Evolutionary conservation across 2,797 vertebrate genomes (phyloP), one percentile per base, ranked within the genome.

Genomic region (Phataginus tetradactyla): DNA sequence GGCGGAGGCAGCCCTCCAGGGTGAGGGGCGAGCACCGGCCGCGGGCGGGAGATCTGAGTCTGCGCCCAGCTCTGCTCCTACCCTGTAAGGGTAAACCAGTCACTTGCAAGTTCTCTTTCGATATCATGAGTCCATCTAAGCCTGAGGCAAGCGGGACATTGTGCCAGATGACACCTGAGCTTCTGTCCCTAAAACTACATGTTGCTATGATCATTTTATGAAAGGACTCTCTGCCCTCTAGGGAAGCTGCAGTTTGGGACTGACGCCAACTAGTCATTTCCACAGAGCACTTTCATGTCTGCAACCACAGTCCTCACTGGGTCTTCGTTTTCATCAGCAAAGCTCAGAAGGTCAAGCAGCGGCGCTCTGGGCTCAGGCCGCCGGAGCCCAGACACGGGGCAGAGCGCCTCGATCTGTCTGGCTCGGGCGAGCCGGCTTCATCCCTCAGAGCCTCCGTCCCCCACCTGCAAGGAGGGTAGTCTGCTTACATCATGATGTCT

Each of bases 261-360:
- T 39, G 75, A 74, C 59, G 37, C 64, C 63, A 86, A 21, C 63
- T 57, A 8, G 42, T 42, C 45, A 42, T 68, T 59, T 71, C 42
- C 34, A 55, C 27, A 21, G 68, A 75, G 51, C n/a, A 39, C 10
- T 27, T 91, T 42, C 34, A 12, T 45, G 17, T 37, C 6, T 61
- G 23, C 55, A 25, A 45, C 55, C 72, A 23, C 12, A 27, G 13
- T 49, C 77, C 20, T n/a, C 57, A 55, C 17, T 4, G 17, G 29
- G 45, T 17, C 64, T 83, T 90, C 45, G 7, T 61, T 66, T 85
- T 77, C 51, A 27, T 88, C 34, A 32, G 88, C 69, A 91, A 86
- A 86, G 4, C 68, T 69, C 68, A 78, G 20, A 49, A 64, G 59
- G 7, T n/a, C 45, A 57, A 49, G 32, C 29, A 20, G 49, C 0